A percentile compares a stretch with the other conserved stretches of the same genome.
Conservation (phyloP, 2,113 vertebrate species). For the Kryptolebias marmoratus region DNA sequence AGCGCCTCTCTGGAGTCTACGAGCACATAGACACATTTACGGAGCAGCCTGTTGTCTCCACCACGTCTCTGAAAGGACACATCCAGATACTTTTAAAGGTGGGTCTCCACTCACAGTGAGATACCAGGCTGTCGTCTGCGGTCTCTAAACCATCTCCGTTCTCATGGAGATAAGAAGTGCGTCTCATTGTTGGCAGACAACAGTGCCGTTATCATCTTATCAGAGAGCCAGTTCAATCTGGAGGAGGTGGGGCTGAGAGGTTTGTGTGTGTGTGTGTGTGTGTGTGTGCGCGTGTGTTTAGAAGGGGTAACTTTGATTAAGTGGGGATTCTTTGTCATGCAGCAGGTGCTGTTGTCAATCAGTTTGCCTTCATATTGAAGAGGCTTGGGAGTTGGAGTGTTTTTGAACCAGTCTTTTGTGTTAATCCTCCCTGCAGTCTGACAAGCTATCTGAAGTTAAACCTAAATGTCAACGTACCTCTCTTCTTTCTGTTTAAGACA, state of each 20-base stretch:
- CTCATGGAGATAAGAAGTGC: slow-evolving; percentile 75
- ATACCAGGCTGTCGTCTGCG: slow-evolving; percentile 51
- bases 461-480: too few relatives aligned
- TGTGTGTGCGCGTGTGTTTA: slow-evolving; percentile 7
- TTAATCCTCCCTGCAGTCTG: slow-evolving; percentile 14
- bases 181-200: slow-evolving; percentile 71
- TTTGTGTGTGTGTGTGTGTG: slow-evolving; percentile 5
- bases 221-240: slow-evolving; percentile 66
- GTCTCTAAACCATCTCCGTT: slow-evolving; percentile 64
- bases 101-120: slow-evolving; percentile 30
- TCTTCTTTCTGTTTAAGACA: too few relatives aligned
- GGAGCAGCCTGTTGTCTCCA: slow-evolving; percentile 30
- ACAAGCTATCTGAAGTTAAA: neutral
- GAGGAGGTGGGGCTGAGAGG: slow-evolving; percentile 37
- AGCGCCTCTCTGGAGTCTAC: slow-evolving; percentile 59
- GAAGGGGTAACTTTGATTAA: slow-evolving; percentile 25
- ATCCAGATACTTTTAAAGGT: slow-evolving; percentile 37
- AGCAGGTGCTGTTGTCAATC: slow-evolving; percentile 78
- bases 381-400: slow-evolving; percentile 17
- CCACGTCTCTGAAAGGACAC: slow-evolving; percentile 33
- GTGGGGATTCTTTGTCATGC: slow-evolving; percentile 74
- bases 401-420: neutral
- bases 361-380: slow-evolving; percentile 57
- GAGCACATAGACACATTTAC: slow-evolving; percentile 20
- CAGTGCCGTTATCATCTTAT: slow-evolving; percentile 69